These are phyloP conservation scores for Macaria notata DNA, from an alignment of 2,888 invertebrate species.

Conservation along the genomic window DNA sequence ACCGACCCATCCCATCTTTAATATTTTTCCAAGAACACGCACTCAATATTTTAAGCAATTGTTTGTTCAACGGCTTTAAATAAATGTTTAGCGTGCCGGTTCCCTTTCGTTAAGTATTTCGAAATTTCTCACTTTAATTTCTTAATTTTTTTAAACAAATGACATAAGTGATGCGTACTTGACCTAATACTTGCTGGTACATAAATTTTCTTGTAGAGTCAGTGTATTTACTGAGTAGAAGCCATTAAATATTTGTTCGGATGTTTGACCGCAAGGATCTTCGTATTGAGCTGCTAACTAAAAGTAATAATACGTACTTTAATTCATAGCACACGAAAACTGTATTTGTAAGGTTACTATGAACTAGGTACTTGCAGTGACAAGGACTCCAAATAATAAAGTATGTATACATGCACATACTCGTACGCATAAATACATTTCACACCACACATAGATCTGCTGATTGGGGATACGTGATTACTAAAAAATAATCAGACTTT, in stretches of 20 bases:
- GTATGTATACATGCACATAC: too few species aligned
- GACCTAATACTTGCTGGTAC: conserved; percentile 8
- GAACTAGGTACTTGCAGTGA: too few species aligned
- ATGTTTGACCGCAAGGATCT: conserved; percentile 18
- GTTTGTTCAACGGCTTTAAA: conserved; percentile 6
- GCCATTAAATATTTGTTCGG: conserved; percentile 7
- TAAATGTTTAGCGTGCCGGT: conserved; percentile 7
- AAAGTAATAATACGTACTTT: background rate
- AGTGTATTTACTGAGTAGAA: too few species aligned
- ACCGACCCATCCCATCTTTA: too few species aligned
- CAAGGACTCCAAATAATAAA: too few species aligned
- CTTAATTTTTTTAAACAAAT: conserved; percentile 19
- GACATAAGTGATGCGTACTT: conserved; percentile 15
- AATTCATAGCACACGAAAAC: background rate
- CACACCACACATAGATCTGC: too few species aligned
- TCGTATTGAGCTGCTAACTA: conserved; percentile 9
- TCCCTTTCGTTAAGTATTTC: conserved; percentile 18
- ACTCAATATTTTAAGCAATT: conserved; percentile 14
- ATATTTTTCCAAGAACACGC: too few species aligned
- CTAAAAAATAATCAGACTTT: too few species aligned
- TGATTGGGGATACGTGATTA: too few species aligned
- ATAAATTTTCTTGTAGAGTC: too few species aligned
- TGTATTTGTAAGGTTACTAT: too few species aligned
- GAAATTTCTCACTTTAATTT: conserved; percentile 15
- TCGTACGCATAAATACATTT: too few species aligned